phyloP scores from a whole-genome alignment of 2,888 invertebrate genomes.

The Stenotaenia linearis region DNA sequence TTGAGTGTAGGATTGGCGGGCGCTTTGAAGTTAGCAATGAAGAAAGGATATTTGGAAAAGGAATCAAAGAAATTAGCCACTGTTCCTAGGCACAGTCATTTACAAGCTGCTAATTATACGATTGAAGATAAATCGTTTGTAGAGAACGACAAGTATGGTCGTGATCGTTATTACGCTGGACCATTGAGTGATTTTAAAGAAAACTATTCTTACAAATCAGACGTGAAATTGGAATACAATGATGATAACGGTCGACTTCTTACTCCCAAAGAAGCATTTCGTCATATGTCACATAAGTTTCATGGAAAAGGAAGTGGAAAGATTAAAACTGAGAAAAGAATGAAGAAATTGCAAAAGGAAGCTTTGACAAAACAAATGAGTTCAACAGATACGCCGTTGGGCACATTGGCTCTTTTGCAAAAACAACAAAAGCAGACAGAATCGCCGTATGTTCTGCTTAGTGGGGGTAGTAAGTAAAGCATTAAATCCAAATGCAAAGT shows the following conservation, averaged over 20 bases:
- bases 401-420: slow-evolving; percentile 86
- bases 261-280: slow-evolving; percentile 91
- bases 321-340: slow-evolving; percentile 92
- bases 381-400: slow-evolving; percentile 93
- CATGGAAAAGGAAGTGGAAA: slow-evolving; percentile 99
- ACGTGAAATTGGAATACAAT: slow-evolving; percentile 92
- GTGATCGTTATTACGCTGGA: slow-evolving; percentile 65
- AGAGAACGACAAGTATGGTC: slow-evolving; percentile 67
- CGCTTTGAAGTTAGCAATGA: slow-evolving; percentile 80
- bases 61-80: slow-evolving; percentile 67
- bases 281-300: slow-evolving; percentile 72
- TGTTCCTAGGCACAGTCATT: slow-evolving; percentile 64
- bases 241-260: slow-evolving; percentile 92
- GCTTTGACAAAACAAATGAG: slow-evolving; percentile 96
- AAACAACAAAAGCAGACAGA: slow-evolving; percentile 94
- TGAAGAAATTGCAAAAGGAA: slow-evolving; percentile 90
- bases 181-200: slow-evolving; percentile 89
- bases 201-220: slow-evolving; percentile 82
- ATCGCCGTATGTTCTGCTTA: slow-evolving; percentile 84
- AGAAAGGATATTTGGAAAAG: slow-evolving; percentile 88
- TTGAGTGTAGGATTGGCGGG: slow-evolving; percentile 87
- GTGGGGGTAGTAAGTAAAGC: slow-evolving; percentile 58
- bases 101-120: slow-evolving; percentile 72
- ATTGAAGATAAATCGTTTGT: slow-evolving; percentile 42
- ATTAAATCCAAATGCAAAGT: no score